These are phyloP conservation scores for Charadrius vociferus DNA, from an alignment of 2,113 vertebrate species.

Conservation along the genomic window DNA sequence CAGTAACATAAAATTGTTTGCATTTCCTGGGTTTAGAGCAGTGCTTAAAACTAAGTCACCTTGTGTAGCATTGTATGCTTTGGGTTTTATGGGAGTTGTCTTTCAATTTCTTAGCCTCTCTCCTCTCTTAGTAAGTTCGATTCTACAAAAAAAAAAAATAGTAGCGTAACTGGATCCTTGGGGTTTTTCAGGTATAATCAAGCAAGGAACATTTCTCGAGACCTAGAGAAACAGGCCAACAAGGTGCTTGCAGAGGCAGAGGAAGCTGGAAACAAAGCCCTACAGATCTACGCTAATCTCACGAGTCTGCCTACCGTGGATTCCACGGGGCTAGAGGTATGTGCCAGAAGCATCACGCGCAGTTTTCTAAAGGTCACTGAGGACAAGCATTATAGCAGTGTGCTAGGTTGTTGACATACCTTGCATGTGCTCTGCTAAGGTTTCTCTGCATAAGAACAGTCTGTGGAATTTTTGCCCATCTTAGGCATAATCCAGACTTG, in stretches of 20 bases:
- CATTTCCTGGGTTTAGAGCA: neutral
- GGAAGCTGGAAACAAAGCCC: conserved; percentile 86
- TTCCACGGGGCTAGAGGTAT: conserved; percentile 85
- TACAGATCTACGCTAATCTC: conserved; percentile 93
- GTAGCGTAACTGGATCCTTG: neutral
- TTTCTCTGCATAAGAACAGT: neutral
- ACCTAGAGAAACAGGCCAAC: conserved; percentile 90
- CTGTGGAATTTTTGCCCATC: neutral
- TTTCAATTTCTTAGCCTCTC: neutral
- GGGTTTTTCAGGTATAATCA: conserved; percentile 85
- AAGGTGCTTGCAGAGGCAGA: conserved; percentile 88
- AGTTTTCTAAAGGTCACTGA: neutral
- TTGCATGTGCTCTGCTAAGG: neutral
- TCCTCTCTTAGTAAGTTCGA: neutral
- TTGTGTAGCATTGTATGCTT: neutral
- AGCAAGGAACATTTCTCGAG: conserved; percentile 88
- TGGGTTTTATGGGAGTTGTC: neutral
- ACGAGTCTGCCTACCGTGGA: conserved; percentile 84
- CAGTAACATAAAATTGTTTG: neutral
- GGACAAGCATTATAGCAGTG: too few species aligned
- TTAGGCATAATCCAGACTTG: neutral
- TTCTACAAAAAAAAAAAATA: neutral
- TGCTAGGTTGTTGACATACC: neutral
- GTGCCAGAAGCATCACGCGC: neutral
- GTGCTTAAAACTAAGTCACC: neutral